Base-by-base conservation (phyloP, 2,113 vertebrate genomes). In the Poeciliopsis prolifica region DNA sequence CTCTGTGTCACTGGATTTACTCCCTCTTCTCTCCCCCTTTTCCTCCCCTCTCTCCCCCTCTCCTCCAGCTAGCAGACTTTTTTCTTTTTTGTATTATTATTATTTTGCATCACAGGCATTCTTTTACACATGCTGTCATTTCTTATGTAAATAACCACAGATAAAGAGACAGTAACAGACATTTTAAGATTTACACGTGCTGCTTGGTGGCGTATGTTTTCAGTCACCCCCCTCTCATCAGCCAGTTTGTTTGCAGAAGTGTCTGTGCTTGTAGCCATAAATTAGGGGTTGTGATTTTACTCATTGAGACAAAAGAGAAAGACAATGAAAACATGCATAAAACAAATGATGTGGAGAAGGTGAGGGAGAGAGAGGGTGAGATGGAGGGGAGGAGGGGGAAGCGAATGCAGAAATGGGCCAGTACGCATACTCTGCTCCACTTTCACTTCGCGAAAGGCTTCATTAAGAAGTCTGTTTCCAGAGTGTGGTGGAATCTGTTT, bases 401-500 rank as follows among this genome's bases (percentile, higher is more conserved):
- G 71, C 75, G 71, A 81, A 90, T 84, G 89, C 87, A 92, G 84
- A 94, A 93, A 91, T 94, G 93, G 93, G 93, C 92, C 94, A 94
- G 91, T 92, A 85, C 85, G 87, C 89, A 91, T 92, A 58, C 93
- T 90, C 90, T 93, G 93, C 92, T 94, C 92, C 79, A 93, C 84
- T 94, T 94, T 94, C 87, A 88, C 85, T 89, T 92, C 73, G 70
- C 83, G 51, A 78, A 93, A 92, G 79, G 84, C 92, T 94, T 94
- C 94, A 95, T 95, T 95, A 95, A 88, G 87, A 89, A 95, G 93
- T 95, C 93, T 94, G 92, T 94, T 95, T 94, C 91, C 92, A 92
- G 88, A 88, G 89, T 82, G 80, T 70, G 81, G 86, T 81, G 81
- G 80, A 84, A 80, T 80, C 61, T 87, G 73, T 65, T 72, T 74